phyloP scores from a whole-genome alignment of 2,113 vertebrate genomes.

The Cephalopholis sonnerati region DNA sequence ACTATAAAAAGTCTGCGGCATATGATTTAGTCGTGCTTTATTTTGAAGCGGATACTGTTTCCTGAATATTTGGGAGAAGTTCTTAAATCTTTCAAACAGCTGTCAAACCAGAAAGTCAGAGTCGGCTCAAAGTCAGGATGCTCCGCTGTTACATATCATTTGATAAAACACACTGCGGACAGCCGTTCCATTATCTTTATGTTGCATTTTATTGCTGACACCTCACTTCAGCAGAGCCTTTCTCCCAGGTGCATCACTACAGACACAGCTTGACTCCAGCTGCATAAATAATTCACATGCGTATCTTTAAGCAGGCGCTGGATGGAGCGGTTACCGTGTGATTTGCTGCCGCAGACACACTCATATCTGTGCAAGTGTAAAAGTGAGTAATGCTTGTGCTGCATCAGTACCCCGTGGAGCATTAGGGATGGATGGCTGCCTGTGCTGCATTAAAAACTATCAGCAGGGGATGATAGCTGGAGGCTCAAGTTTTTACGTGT shows the following conservation, averaged over 20 bases:
- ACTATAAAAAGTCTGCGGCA: slow-evolving; percentile 18
- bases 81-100: neutral
- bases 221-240: neutral
- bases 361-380: slow-evolving; percentile 51
- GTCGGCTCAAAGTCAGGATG: slow-evolving; percentile 1
- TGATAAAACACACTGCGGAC: neutral
- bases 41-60: neutral
- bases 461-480: slow-evolving; percentile 30
- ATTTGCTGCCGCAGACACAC: slow-evolving; percentile 23
- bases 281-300: slow-evolving; percentile 48
- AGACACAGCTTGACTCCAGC: slow-evolving; percentile 6
- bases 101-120: neutral
- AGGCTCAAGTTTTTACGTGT: slow-evolving; percentile 14
- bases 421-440: slow-evolving; percentile 55
- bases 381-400: slow-evolving; percentile 46
- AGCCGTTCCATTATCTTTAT: slow-evolving; percentile 24
- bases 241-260: slow-evolving; percentile 5
- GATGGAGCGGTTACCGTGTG: no score
- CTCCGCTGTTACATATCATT: neutral
- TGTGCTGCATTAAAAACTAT: slow-evolving; percentile 39
- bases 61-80: neutral
- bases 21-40: neutral
- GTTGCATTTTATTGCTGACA: slow-evolving; percentile 26
- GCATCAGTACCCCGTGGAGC: slow-evolving; percentile 16
- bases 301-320: neutral